Percentiles rank a stretch among this genome's conserved stretches.
Evolutionary conservation across 2,888 invertebrate genomes (phyloP).

Genomic region (Agriopis marginaria): DNA sequence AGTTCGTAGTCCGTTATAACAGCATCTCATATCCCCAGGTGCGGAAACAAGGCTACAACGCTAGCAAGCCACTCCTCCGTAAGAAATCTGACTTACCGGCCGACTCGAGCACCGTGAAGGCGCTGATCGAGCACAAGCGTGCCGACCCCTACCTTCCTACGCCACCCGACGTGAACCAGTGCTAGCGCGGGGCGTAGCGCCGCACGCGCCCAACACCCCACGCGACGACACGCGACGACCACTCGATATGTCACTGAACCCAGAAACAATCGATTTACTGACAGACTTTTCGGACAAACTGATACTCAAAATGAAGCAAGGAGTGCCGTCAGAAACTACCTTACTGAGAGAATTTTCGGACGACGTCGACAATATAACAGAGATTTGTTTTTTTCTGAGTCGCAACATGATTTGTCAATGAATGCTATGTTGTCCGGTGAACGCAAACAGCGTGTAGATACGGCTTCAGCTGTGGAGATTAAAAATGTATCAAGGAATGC

Average conservation of each 20-base stretch:
- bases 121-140: slow-evolving; percentile 96
- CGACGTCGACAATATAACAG: neutral
- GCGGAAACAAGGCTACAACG: slow-evolving; percentile 88
- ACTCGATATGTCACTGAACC: neutral
- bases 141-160: slow-evolving; percentile 96
- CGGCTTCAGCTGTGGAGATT: neutral
- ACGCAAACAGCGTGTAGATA: too few relatives aligned
- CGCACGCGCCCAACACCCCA: neutral
- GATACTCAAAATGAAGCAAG: too few relatives aligned
- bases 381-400: neutral
- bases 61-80: slow-evolving; percentile 94
- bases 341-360: slow-evolving; percentile 1
- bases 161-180: slow-evolving; percentile 91
- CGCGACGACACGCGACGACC: slow-evolving; percentile 2
- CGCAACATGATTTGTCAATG: too few relatives aligned
- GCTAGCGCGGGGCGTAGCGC: slow-evolving; percentile 35
- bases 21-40: slow-evolving; percentile 77
- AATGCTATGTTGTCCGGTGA: too few relatives aligned
- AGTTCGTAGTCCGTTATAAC: neutral
- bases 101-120: slow-evolving; percentile 96
- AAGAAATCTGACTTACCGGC: slow-evolving; percentile 98
- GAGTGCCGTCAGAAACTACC: neutral
- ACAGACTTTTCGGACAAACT: neutral
- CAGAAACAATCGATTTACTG: slow-evolving; percentile 1
- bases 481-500: neutral